These are phyloP conservation scores for Oligia fasciuncula DNA, from an alignment of 2,888 invertebrate genomes.

Conservation along the genomic window DNA sequence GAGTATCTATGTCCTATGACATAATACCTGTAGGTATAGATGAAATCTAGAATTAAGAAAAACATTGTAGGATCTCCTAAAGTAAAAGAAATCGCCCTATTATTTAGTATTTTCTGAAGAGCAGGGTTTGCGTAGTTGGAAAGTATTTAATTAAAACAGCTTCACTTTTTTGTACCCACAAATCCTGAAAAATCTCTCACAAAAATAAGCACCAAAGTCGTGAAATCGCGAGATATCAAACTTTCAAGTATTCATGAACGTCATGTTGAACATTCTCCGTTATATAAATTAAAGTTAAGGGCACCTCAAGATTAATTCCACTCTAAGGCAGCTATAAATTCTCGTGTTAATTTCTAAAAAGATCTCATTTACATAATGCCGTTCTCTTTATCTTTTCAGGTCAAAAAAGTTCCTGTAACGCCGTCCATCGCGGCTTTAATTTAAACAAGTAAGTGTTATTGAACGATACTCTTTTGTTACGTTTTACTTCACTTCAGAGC, in stretches of 20 bases:
- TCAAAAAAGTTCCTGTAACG: constrained; percentile 85
- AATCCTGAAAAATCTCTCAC: constrained; percentile 23
- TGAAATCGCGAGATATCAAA: constrained; percentile 28
- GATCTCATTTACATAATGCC: constrained; percentile 66
- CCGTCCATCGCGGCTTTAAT: constrained; percentile 83
- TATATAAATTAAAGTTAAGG: constrained; percentile 59
- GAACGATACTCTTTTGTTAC: constrained; percentile 33
- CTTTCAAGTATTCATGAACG: constrained; percentile 55
- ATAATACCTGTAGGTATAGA: constrained; percentile 28
- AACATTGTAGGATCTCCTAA: not conserved
- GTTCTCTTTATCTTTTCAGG: constrained; percentile 80
- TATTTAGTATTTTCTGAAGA: constrained; percentile 32
- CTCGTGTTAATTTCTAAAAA: constrained; percentile 65
- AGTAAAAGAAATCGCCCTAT: not conserved
- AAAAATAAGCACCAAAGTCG: constrained; percentile 29
- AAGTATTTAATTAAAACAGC: constrained; percentile 12
- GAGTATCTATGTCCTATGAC: constrained; percentile 19
- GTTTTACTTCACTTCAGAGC: constrained; percentile 16
- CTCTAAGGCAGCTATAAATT: constrained; percentile 68
- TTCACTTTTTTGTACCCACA: constrained; percentile 26
- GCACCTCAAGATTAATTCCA: constrained; percentile 67
- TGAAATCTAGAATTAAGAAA: constrained; percentile 10
- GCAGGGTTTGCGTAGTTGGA: constrained; percentile 14
- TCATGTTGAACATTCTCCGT: constrained; percentile 45
- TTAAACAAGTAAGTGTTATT: constrained; percentile 81